Percentiles rank a stretch among this genome's conserved stretches.
phyloP scores from a whole-genome alignment of 2,888 invertebrate species.

The Pecten maximus region DNA sequence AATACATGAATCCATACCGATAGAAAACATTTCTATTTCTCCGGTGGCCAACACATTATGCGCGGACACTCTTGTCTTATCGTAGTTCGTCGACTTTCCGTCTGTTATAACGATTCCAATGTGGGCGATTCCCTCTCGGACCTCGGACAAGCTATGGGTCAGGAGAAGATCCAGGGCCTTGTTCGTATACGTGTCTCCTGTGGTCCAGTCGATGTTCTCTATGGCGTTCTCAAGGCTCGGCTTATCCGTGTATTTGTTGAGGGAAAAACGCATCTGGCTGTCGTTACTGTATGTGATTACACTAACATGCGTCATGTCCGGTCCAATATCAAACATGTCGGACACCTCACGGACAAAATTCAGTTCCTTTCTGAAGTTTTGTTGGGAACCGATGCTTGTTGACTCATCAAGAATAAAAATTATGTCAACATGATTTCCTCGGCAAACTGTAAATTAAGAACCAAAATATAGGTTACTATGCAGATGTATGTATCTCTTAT shows the following conservation, averaged over 20 bases:
- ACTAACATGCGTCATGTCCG: constrained; percentile 50
- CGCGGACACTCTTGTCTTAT: background rate
- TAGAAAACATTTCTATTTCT: background rate
- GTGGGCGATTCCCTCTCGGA: background rate
- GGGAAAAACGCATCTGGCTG: background rate
- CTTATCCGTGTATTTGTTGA: constrained; percentile 3
- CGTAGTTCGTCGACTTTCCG: background rate
- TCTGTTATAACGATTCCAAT: background rate
- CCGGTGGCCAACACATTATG: background rate
- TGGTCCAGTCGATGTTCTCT: constrained; percentile 15
- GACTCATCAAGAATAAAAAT: constrained; percentile 64
- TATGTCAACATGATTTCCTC: constrained; percentile 60
- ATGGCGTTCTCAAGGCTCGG: background rate
- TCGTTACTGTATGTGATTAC: background rate
- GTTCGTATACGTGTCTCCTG: background rate
- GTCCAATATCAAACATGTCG: constrained; percentile 54
- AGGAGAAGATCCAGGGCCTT: constrained; percentile 16
- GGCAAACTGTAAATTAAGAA: constrained; percentile 52
- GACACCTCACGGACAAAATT: constrained; percentile 55
- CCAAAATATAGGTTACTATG: too few species aligned
- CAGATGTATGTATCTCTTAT: too few species aligned
- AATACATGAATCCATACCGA: background rate
- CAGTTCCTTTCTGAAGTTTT: constrained; percentile 57
- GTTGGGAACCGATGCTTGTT: constrained; percentile 57
- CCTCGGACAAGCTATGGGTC: background rate